Evolutionary conservation across 2,888 invertebrate species (phyloP).

Genomic region (Theristus sp.): DNA sequence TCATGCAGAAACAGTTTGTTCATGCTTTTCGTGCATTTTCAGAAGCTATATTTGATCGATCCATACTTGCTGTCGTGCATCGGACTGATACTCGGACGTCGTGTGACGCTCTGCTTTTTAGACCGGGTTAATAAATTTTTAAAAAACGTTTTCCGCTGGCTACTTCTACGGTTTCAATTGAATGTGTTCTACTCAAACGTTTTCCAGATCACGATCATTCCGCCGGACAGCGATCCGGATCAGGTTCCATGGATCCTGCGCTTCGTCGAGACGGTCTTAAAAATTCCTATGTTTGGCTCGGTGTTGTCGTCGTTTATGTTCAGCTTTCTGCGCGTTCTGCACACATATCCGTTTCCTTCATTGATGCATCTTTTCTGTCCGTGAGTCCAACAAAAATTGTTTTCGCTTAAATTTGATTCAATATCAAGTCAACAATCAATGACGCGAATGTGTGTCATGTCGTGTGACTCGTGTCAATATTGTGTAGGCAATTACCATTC

Average conservation of each 20-base stretch:
- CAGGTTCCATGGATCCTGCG: conserved; percentile 5
- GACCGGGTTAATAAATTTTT: neutral
- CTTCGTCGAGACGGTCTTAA: conserved; percentile 37
- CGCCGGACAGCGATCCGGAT: neutral
- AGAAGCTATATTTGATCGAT: conserved; percentile 90
- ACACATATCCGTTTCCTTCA: conserved; percentile 55
- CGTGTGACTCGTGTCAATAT: no score
- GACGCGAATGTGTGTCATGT: no score
- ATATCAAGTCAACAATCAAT: no score
- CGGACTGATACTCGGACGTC: conserved; percentile 53
- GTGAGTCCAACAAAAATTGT: conserved; percentile 55
- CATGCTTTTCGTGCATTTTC: conserved; percentile 30
- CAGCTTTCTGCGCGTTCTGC: conserved; percentile 41
- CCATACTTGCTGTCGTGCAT: conserved; percentile 66
- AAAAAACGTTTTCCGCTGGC: no score
- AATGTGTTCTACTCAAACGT: neutral
- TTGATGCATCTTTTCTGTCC: conserved; percentile 71
- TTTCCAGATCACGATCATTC: conserved; percentile 5
- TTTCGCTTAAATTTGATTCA: no score
- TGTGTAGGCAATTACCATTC: no score
- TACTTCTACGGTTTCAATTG: no score
- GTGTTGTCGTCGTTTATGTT: conserved; percentile 23
- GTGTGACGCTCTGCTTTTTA: conserved; percentile 46
- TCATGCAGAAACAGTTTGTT: neutral
- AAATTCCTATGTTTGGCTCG: conserved; percentile 21